phyloP scores from a whole-genome alignment of 2,113 vertebrate species.

The Neotoma lepida region DNA sequence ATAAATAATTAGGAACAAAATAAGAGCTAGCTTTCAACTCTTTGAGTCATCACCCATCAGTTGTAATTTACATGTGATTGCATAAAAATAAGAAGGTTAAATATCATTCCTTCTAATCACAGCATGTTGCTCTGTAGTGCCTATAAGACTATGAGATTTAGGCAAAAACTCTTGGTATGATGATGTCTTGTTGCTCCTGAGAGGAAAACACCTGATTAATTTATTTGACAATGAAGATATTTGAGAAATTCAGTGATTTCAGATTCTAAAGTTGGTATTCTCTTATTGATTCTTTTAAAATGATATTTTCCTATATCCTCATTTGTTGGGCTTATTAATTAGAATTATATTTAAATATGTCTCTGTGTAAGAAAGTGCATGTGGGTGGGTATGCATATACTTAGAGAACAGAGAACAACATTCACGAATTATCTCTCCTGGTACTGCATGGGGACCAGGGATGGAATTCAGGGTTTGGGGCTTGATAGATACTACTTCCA shows the following conservation, averaged over 20 bases:
- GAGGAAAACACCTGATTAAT: conserved; percentile 20
- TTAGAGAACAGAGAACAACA: not conserved
- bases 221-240: conserved; percentile 39
- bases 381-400: not conserved
- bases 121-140: not conserved
- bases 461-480: not conserved
- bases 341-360: not conserved
- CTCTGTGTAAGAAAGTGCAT: not conserved
- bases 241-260: not conserved
- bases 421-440: too few species aligned
- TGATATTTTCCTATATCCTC: not conserved
- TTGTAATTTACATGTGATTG: not conserved
- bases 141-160: not conserved
- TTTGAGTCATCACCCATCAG: not conserved
- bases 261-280: not conserved
- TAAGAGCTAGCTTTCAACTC: not conserved
- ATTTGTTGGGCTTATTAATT: not conserved
- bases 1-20: not conserved
- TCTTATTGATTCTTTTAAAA: not conserved
- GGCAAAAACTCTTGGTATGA: not conserved
- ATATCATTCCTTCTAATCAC: not conserved
- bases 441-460: too few species aligned
- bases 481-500: not conserved
- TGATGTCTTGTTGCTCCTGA: not conserved
- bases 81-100: not conserved